A percentile compares a stretch with the other conserved stretches of the same genome.
Conservation (phyloP, 2,888 invertebrate species). For the Ophraella communa region DNA sequence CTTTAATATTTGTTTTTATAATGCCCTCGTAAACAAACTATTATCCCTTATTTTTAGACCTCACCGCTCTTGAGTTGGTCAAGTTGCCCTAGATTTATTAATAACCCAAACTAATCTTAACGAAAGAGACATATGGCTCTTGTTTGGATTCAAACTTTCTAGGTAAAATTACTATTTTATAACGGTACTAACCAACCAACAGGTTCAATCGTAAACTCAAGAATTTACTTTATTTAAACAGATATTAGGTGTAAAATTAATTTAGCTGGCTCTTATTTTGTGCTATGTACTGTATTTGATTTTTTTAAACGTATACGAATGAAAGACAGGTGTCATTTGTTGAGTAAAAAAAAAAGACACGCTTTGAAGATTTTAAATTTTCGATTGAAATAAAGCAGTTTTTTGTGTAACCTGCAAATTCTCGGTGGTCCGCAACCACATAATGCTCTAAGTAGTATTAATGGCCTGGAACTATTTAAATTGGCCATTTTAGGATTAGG, state of each 20-base stretch:
- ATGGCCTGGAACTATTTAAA: conserved; percentile 6
- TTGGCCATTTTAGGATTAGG: conserved; percentile 8
- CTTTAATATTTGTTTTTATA: not conserved
- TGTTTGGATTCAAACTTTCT: not conserved
- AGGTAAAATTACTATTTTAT: not conserved
- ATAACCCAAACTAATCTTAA: not conserved
- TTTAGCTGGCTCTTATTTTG: no score
- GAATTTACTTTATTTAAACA: no score
- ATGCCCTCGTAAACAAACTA: not conserved
- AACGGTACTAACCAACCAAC: not conserved
- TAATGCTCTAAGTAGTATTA: conserved; percentile 8
- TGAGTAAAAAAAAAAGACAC: not conserved
- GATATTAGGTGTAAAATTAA: no score
- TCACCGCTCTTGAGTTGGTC: not conserved
- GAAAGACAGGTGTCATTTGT: not conserved
- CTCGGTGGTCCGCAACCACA: conserved; percentile 2
- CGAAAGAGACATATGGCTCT: not conserved
- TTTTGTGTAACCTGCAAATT: conserved; percentile 1
- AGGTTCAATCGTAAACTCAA: no score
- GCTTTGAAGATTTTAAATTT: not conserved
- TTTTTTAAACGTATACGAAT: not conserved
- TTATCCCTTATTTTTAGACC: not conserved
- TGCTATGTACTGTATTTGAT: no score
- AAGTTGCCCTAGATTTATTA: conserved; percentile 1
- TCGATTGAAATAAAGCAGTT: not conserved